A percentile compares a stretch with the other conserved stretches of the same genome.
Evolutionary conservation across 2,797 vertebrate species (phyloP).

Genomic region (Chelonia mydas): DNA sequence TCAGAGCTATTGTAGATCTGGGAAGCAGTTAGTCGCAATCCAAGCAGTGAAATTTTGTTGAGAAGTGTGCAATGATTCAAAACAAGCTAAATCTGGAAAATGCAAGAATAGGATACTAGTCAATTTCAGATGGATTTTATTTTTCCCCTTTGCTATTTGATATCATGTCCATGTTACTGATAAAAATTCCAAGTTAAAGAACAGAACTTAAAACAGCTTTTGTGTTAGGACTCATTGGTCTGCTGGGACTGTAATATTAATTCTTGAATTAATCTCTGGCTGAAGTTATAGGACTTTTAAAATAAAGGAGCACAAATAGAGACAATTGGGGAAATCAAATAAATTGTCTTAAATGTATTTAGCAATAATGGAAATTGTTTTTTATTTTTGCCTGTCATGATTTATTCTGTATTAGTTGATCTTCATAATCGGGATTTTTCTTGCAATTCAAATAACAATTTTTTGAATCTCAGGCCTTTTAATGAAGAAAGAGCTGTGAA

Average conservation of each 20-base stretch:
- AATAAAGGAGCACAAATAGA: rapidly evolving
- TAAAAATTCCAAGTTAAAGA: rapidly evolving
- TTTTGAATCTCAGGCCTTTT: background rate
- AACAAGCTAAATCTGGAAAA: background rate
- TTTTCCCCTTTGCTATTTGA: rapidly evolving
- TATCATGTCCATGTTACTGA: rapidly evolving
- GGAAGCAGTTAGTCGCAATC: rapidly evolving
- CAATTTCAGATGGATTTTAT: rapidly evolving
- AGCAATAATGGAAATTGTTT: background rate
- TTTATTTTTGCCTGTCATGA: background rate
- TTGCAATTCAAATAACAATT: background rate
- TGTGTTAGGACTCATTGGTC: rapidly evolving
- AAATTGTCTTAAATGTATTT: background rate
- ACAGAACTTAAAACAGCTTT: rapidly evolving
- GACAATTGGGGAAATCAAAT: rapidly evolving
- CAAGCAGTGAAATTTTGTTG: rapidly evolving
- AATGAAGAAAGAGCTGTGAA: background rate
- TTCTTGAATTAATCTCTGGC: rapidly evolving
- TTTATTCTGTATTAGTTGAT: background rate
- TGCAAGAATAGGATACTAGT: rapidly evolving
- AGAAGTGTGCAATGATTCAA: rapidly evolving
- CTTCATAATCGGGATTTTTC: background rate
- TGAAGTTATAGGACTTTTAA: rapidly evolving
- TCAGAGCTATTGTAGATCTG: rapidly evolving
- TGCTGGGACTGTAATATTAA: rapidly evolving